Evolutionary conservation across 2,888 invertebrate genomes (phyloP), one percentile per base, ranked within the genome.

Genomic region (Drosophila picticornis): DNA sequence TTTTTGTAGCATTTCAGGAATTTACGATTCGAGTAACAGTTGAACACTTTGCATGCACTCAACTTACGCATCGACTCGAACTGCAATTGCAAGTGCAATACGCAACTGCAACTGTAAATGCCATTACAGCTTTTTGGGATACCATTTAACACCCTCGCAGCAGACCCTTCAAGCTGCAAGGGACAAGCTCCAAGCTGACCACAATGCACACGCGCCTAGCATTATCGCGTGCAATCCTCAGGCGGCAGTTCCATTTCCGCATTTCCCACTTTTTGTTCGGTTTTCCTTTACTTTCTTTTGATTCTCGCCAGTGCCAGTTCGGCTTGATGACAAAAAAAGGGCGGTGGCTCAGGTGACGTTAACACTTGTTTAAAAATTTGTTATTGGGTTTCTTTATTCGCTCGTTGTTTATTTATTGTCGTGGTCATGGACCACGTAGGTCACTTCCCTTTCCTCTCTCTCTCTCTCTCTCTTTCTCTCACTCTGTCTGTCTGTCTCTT

Each of bases 331-430:
- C 0, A 34, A 34, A 34, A 31, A 55, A 25, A 19, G 29, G 46
- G 34, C 43, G 19, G 67, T 11, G 77, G 75, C 68, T 86, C 86
- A 90, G 84, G 86, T 87, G 80, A 77, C 73, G 72, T 87, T 88
- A 83, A 88, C 90, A 90, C 87, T 87, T 88, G 86, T 88, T 90
- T 86, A 88, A 90, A 87, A 87, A 85, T 85, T 88, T 90, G 84
- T 80, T 83, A 83, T 83, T 80, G 83, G 77, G 64, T 79, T 79
- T 82, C 80, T 82, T 85, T 84, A 75, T 81, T 73, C 67, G 65
- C 22, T 25, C 53, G 34, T 68, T 73, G 79, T 77, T 85, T 86
- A 83, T 86, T 81, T 86, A 77, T 63, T 67, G 69, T 60, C 10
- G 27, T 27, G 38, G 34, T 19, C 59, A 22, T 27, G 48, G n/a